These are phyloP conservation scores for Tetranychus piercei DNA, from an alignment of 2,888 invertebrate species.

Conservation along the genomic window DNA sequence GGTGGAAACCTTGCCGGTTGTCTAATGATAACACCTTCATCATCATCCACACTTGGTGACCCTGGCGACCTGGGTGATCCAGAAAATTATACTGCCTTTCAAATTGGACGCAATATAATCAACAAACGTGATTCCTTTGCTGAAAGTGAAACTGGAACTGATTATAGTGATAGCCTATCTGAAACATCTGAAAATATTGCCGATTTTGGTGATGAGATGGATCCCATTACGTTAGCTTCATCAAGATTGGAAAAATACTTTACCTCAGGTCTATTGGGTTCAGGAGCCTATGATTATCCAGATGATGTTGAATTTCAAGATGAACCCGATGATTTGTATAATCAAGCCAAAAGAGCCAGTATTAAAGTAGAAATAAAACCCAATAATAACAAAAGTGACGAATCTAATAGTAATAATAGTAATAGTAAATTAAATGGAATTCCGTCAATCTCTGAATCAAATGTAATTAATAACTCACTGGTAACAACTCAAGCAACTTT, in stretches of 20 bases:
- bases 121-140: not conserved
- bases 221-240: conserved; percentile 42
- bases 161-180: not conserved
- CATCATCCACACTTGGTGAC: not conserved
- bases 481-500: not conserved
- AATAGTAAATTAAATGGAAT: not conserved
- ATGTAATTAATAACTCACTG: not conserved
- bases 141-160: not conserved
- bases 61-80: not conserved
- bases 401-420: not conserved
- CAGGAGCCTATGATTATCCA: conserved; percentile 22
- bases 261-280: conserved; percentile 28
- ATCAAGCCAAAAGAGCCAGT: not conserved
- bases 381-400: not conserved
- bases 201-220: conserved; percentile 44
- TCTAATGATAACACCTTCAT: not conserved
- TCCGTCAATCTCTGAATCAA: not conserved
- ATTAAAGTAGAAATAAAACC: not conserved
- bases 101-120: not conserved
- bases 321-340: not conserved
- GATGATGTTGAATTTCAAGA: conserved; percentile 23
- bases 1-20: not conserved
- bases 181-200: conserved; percentile 29
- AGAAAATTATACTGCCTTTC: not conserved
- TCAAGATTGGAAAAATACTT: conserved; percentile 76